These are phyloP conservation scores for Nasonia vitripennis DNA, from an alignment of 1,140 invertebrate genomes.

Conservation along the genomic window DNA sequence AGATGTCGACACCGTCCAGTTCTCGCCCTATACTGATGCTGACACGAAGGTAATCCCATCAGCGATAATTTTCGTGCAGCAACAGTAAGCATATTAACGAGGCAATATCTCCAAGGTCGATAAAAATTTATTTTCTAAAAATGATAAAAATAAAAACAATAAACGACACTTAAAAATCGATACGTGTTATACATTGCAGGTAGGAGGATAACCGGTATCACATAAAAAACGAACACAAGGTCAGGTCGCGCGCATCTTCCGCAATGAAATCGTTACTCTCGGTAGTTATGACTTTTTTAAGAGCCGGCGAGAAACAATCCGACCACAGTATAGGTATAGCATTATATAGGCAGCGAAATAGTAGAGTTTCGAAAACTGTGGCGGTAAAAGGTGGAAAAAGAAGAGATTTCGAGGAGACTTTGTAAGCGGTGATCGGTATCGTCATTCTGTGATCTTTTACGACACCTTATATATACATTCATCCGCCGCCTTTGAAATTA, in stretches of 20 bases:
- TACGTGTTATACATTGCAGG: neutral
- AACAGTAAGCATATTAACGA: neutral
- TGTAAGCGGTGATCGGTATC: conserved; percentile 49
- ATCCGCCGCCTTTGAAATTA: conserved; percentile 48
- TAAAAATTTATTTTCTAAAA: neutral
- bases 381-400: conserved; percentile 15
- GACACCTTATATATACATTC: conserved; percentile 25
- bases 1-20: conserved; percentile 10
- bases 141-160: neutral
- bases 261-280: conserved; percentile 31
- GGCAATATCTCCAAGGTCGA: neutral
- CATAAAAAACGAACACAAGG: neutral
- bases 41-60: neutral
- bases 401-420: conserved; percentile 13
- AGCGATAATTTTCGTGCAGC: neutral
- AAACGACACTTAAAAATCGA: neutral
- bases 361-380: conserved; percentile 41
- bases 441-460: conserved; percentile 51
- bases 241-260: neutral
- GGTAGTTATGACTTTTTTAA: conserved; percentile 34
- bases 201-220: neutral
- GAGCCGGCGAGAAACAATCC: conserved; percentile 24
- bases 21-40: neutral
- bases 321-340: neutral
- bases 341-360: conserved; percentile 7